A percentile compares a stretch with the other conserved stretches of the same genome.
These are phyloP conservation scores for Drosophila siamana DNA, from an alignment of 2,888 invertebrate genomes.

Conservation along the genomic window DNA sequence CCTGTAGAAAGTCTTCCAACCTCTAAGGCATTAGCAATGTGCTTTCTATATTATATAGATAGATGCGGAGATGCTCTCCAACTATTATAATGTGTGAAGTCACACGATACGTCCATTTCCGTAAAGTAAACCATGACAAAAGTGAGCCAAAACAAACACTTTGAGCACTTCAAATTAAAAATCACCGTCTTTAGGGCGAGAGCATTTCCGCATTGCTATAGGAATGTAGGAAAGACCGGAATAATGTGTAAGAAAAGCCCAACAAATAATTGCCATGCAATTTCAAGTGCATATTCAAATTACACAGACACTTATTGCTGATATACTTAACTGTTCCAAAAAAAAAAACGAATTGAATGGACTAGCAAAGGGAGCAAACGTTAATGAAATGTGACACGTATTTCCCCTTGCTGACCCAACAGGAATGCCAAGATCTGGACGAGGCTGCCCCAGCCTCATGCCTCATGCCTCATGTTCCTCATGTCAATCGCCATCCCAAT, in stretches of 20 bases:
- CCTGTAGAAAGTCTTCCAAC: not conserved
- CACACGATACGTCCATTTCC: slow-evolving; percentile 37
- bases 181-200: slow-evolving; percentile 41
- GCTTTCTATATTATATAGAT: not conserved
- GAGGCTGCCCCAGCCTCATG: slow-evolving; percentile 4
- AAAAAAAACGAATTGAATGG: slow-evolving; percentile 63
- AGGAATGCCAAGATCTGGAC: slow-evolving; percentile 30
- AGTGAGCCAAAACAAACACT: slow-evolving; percentile 62
- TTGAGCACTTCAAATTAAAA: slow-evolving; percentile 30
- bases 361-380: slow-evolving; percentile 50
- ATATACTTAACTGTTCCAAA: slow-evolving; percentile 56
- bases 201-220: slow-evolving; percentile 61
- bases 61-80: not conserved
- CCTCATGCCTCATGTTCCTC: not conserved
- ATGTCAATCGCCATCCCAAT: slow-evolving; percentile 11
- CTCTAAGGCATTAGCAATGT: not conserved
- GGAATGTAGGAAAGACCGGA: slow-evolving; percentile 55
- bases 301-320: slow-evolving; percentile 50
- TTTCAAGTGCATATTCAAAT: slow-evolving; percentile 78
- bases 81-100: not conserved
- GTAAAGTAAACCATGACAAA: slow-evolving; percentile 39
- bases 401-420: slow-evolving; percentile 66
- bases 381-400: slow-evolving; percentile 77
- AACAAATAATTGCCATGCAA: slow-evolving; percentile 69
- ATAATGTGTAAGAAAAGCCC: slow-evolving; percentile 60